Evolutionary conservation across 2,888 invertebrate species (phyloP).

Genomic region (Xylota segnis): DNA sequence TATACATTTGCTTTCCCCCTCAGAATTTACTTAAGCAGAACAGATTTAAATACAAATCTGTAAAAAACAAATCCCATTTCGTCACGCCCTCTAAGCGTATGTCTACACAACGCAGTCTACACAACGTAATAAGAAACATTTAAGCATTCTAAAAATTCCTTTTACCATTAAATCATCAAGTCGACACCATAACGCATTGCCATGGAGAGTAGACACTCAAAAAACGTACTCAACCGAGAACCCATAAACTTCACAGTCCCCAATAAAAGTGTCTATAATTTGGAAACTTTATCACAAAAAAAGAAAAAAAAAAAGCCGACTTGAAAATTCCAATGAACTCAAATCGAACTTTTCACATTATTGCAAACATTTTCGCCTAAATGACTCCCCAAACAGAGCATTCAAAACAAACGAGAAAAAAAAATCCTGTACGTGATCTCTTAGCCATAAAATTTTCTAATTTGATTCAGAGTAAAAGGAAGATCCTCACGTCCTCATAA

Average conservation of each 20-base stretch:
- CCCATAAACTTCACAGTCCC: constrained; percentile 16
- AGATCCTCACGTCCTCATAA: constrained; percentile 17
- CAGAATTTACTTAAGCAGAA: background rate
- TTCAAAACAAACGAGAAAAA: constrained; percentile 36
- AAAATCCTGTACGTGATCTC: constrained; percentile 43
- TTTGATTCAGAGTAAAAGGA: constrained; percentile 31
- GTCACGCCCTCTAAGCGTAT: constrained; percentile 1
- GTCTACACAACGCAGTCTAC: background rate
- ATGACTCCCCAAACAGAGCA: constrained; percentile 44
- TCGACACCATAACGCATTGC: constrained; percentile 15
- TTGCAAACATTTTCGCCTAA: constrained; percentile 39
- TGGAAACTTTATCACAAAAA: constrained; percentile 35
- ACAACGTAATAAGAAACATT: constrained; percentile 7
- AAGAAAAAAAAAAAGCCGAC: background rate
- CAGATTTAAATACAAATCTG: background rate
- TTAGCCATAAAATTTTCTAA: constrained; percentile 43
- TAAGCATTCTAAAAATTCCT: background rate
- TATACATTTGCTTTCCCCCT: background rate
- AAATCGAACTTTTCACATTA: constrained; percentile 68
- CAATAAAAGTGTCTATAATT: constrained; percentile 41
- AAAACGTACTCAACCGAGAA: constrained; percentile 10
- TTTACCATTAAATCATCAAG: constrained; percentile 10
- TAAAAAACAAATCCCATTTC: background rate
- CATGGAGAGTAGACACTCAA: background rate
- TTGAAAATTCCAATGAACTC: constrained; percentile 34